These are phyloP conservation scores for Hirudo medicinalis DNA, from an alignment of 1,140 invertebrate species.

Conservation along the genomic window DNA sequence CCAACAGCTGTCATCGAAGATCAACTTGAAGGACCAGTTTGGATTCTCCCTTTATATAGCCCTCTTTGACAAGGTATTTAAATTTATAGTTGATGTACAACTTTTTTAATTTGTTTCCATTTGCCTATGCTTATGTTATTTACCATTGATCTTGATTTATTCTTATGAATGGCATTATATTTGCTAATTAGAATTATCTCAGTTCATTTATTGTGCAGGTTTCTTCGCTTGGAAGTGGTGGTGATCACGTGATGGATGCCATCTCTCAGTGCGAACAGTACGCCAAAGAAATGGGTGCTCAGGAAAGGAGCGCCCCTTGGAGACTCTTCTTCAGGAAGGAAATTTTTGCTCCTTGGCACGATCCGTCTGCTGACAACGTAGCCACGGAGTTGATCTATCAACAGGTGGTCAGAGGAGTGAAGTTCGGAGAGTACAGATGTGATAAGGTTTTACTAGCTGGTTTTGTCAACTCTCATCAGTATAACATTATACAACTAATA, in stretches of 20 bases:
- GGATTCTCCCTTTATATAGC: conserved; percentile 97
- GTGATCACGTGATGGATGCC: conserved; percentile 98
- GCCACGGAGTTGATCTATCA: conserved; percentile 33
- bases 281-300: conserved; percentile 95
- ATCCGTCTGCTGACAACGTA: conserved; percentile 25
- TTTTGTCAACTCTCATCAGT: background rate
- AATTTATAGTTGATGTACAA: too few species aligned
- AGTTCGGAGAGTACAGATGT: conserved; percentile 95
- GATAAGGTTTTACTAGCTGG: conserved; percentile 55
- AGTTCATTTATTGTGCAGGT: conserved; percentile 40
- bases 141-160: too few species aligned
- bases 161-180: too few species aligned
- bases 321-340: conserved; percentile 55
- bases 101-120: too few species aligned
- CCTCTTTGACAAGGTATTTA: conserved; percentile 80
- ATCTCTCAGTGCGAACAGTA: conserved; percentile 99
- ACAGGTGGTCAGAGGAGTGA: conserved; percentile 78
- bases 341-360: conserved; percentile 34
- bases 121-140: too few species aligned
- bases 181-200: background rate
- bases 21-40: conserved; percentile 84
- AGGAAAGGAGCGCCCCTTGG: conserved; percentile 59
- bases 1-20: conserved; percentile 92
- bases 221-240: conserved; percentile 88
- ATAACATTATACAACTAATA: background rate